Base-by-base conservation (phyloP, 2,797 vertebrate genomes). In the Rhabdophis nuchalis region DNA sequence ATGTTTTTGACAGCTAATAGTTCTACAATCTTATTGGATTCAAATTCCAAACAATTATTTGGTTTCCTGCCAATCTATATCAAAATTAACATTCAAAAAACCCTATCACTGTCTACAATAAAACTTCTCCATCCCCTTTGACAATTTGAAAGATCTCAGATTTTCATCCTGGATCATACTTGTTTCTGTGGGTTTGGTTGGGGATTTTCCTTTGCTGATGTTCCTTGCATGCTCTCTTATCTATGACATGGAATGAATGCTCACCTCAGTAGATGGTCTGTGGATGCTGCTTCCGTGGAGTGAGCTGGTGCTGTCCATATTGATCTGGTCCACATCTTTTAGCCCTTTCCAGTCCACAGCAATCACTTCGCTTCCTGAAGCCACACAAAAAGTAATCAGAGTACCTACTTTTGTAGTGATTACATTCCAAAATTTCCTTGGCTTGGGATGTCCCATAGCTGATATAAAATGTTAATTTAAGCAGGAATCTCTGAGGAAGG, bases 241-340 rank as follows among this genome's bases (percentile, higher is more conserved):
- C 14, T 27, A 36, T 0, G 85, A 61, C 56, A 13, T 2, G 58
- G 87, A 72, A 89, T 27, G 58, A 27, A 41, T 61, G 68, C 97
- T 97, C 95, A 98, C 98, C 97, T 98, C 98, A 0, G 96, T 97
- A 12, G 97, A 97, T 9, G 97, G 97, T 89, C 96, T 94, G 90
- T 97, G 97, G 94, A 98, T 97, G 95, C 97, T 97, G 96, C 97
- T 97, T 91, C 97, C 97, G 14, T 97, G 97, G 46, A 98, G 96
- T 0, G 98, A 98, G 93, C 97, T 97, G 94, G 96, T 97, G 96
- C 97, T 98, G 93, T 99, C 98, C 98, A 99, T 98, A 88, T 98
- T 98, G 97, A 99, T 98, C 97, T 99, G 99, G 96, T 99, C 99
- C 88, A 99, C 99, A 98, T 99, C 99, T 96, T 99, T 99, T 96